Evolutionary conservation across 2,888 invertebrate species (phyloP).

Genomic region (Dromius quadrimaculatus): DNA sequence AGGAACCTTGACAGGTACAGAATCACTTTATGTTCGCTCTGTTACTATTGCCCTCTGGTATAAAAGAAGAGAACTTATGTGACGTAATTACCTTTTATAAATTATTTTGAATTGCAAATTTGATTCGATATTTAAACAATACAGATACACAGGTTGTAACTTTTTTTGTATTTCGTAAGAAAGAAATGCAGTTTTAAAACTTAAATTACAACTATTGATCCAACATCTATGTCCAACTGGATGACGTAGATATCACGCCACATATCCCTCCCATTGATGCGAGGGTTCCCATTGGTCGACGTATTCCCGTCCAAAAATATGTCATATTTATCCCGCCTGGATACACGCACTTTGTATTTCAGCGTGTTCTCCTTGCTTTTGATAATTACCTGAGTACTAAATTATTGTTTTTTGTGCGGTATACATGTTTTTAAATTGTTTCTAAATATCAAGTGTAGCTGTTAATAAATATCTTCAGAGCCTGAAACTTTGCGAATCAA

Average conservation of each 20-base stretch:
- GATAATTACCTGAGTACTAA: conserved; percentile 35
- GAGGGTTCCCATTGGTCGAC: conserved; percentile 55
- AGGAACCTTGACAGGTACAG: not conserved
- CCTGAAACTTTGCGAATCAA: conserved; percentile 31
- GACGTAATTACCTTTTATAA: not conserved
- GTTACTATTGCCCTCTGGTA: not conserved
- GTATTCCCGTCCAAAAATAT: conserved; percentile 55
- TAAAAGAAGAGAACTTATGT: not conserved
- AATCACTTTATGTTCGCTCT: not conserved
- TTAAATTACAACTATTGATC: conserved; percentile 40
- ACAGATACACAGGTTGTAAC: not conserved
- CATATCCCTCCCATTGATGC: conserved; percentile 55
- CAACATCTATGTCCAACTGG: conserved; percentile 35
- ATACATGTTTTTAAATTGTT: conserved; percentile 36
- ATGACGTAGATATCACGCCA: conserved; percentile 58
- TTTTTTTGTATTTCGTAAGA: not conserved
- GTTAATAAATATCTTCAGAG: conserved; percentile 22
- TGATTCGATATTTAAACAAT: not conserved
- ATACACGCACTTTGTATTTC: conserved; percentile 51
- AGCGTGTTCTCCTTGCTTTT: conserved; percentile 47
- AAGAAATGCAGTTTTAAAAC: not conserved
- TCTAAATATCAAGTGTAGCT: conserved; percentile 37
- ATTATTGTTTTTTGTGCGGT: conserved; percentile 34
- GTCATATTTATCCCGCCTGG: conserved; percentile 52
- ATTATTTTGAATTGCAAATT: conserved; percentile 3